phyloP scores from a whole-genome alignment of 2,113 vertebrate genomes.

The Atlantisia rogersi region DNA sequence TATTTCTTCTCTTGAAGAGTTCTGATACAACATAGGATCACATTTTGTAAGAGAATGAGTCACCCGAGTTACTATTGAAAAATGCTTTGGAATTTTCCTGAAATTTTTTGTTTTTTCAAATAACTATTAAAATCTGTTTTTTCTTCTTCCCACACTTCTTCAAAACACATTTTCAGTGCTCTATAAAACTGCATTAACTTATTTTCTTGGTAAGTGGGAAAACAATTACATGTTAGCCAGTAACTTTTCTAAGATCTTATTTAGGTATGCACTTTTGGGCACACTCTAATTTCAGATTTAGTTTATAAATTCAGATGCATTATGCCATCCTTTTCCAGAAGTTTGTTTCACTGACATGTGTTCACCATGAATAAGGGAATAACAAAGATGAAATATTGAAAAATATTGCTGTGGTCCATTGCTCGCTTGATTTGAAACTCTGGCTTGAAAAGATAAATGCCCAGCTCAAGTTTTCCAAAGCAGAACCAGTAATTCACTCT shows the following conservation, averaged over 20 bases:
- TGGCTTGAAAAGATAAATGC: neutral
- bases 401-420: neutral
- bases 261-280: neutral
- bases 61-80: neutral
- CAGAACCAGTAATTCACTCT: neutral
- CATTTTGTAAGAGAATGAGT: neutral
- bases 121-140: neutral
- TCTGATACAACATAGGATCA: neutral
- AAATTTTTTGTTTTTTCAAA: neutral
- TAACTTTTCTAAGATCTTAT: neutral
- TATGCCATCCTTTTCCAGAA: neutral
- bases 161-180: neutral
- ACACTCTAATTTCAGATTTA: neutral
- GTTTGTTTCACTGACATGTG: neutral
- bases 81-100: neutral
- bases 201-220: neutral
- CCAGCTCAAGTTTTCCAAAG: neutral
- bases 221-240: neutral
- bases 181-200: neutral
- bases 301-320: neutral
- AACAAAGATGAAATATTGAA: neutral
- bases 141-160: neutral
- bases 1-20: neutral
- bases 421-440: neutral
- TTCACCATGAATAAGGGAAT: fast-evolving